Base-by-base conservation (phyloP, 2,888 invertebrate genomes). In the Meghimatium bilineatum region DNA sequence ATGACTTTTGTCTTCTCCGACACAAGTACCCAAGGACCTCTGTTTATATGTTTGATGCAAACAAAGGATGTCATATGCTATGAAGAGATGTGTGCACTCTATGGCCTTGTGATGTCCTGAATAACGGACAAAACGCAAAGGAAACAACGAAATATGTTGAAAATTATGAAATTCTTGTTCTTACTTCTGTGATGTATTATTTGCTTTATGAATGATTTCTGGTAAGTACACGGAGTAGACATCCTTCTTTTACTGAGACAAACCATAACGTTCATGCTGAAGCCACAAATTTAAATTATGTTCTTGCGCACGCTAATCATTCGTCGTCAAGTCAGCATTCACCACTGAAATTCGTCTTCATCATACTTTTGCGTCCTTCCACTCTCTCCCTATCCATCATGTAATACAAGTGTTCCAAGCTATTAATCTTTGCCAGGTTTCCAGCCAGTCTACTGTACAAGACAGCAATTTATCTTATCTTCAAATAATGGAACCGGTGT, bases 11-110 rank as follows among this genome's bases (percentile, higher is more conserved):
- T 20, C 2, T 56, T 17, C 56, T 17, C 56, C 23, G 56, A 12
- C n/a, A n/a, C n/a, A 63, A n/a, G 60, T n/a, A 63, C 60, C 60
- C 60, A 63, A 63, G n/a, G n/a, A 63, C 60, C 60, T n/a, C 8
- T n/a, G n/a, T n/a, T 17, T n/a, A n/a, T n/a, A n/a, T n/a, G n/a
- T n/a, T n/a, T n/a, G n/a, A n/a, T n/a, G n/a, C 8, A n/a, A n/a
- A n/a, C n/a, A 63, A n/a, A 63, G n/a, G 60, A n/a, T 26, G 5
- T n/a, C n/a, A 1, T n/a, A n/a, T n/a, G 60, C 26, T n/a, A n/a
- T n/a, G 8, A n/a, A 23, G n/a, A 63, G n/a, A n/a, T 1, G 23
- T 26, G n/a, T 63, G 60, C 60, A 63, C 60, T n/a, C 8, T n/a
- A n/a, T 1, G 60, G n/a, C 26, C 60, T 63, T n/a, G 5, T 63